phyloP scores from a whole-genome alignment of 2,888 invertebrate genomes.

The Acrocyrtus sp. region DNA sequence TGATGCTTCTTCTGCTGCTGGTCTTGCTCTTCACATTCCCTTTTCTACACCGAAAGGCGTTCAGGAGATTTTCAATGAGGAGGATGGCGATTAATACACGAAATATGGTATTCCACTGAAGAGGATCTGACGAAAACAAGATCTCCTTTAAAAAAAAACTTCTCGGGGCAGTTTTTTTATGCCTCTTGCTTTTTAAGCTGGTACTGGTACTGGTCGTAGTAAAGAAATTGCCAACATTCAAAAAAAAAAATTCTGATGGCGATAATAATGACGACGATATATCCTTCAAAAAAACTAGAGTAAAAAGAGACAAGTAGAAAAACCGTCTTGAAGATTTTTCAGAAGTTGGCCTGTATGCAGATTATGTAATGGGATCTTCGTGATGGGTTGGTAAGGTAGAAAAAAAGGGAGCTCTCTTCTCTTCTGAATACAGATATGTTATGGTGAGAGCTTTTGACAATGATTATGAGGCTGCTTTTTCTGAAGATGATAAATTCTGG shows the following conservation, averaged over 20 bases:
- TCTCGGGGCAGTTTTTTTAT: slow-evolving; percentile 31
- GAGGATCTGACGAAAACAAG: slow-evolving; percentile 42
- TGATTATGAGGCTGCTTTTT: too few species aligned
- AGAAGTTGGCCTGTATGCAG: neutral
- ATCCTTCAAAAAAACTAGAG: slow-evolving; percentile 29
- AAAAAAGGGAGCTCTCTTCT: neutral
- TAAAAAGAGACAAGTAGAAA: slow-evolving; percentile 6
- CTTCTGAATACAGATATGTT: neutral
- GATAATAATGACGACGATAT: slow-evolving; percentile 20
- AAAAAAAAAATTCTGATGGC: slow-evolving; percentile 10
- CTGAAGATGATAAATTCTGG: slow-evolving; percentile 6
- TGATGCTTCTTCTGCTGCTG: too few species aligned
- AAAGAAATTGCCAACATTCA: too few species aligned
- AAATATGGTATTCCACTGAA: slow-evolving; percentile 16
- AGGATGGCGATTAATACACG: slow-evolving; percentile 15
- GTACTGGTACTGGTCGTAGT: too few species aligned
- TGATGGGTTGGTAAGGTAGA: slow-evolving; percentile 6
- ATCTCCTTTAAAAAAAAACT: slow-evolving; percentile 27
- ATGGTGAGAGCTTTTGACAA: too few species aligned
- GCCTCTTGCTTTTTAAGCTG: slow-evolving; percentile 1
- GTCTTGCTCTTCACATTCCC: too few species aligned
- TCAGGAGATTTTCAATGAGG: too few species aligned
- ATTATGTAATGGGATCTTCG: neutral
- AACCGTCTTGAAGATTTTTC: neutral
- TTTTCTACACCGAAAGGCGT: too few species aligned